Conservation (phyloP, 1,140 invertebrate genomes). For the Aphis gossypii region DNA sequence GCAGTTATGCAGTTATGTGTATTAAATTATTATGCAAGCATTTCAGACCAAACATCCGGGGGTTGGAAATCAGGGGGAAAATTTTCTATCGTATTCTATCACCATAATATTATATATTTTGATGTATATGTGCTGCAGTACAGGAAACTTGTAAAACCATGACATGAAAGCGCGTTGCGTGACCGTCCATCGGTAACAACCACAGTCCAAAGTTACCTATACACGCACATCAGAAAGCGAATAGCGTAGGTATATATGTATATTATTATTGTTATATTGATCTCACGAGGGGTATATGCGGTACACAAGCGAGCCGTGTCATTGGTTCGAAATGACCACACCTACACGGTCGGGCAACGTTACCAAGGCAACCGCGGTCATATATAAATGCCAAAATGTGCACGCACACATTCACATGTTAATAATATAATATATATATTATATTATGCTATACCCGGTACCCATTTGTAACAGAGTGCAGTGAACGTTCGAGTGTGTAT, state of each 20-base stretch:
- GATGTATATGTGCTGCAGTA: not conserved
- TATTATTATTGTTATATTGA: slow-evolving; percentile 25
- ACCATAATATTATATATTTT: not conserved
- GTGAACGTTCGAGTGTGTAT: not conserved
- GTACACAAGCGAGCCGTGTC: slow-evolving; percentile 22
- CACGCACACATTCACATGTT: not conserved
- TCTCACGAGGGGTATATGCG: slow-evolving; percentile 18
- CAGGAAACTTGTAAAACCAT: not conserved
- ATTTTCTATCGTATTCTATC: not conserved
- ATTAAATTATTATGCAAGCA: not conserved
- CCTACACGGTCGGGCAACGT: slow-evolving; percentile 53
- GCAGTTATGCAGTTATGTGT: not conserved
- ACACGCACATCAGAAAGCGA: not conserved
- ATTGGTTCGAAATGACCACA: slow-evolving; percentile 58
- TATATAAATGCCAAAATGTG: slow-evolving; percentile 54
- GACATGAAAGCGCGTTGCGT: not conserved
- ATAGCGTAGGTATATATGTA: not conserved
- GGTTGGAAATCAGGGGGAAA: not conserved
- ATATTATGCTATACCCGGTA: not conserved
- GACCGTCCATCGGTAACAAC: slow-evolving; percentile 9
- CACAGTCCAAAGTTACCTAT: not conserved
- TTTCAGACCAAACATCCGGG: not conserved
- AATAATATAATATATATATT: not conserved
- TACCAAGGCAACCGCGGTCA: slow-evolving; percentile 51
- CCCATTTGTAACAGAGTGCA: not conserved